phyloP scores from a whole-genome alignment of 2,888 invertebrate species.

The Stomorhina lunata region DNA sequence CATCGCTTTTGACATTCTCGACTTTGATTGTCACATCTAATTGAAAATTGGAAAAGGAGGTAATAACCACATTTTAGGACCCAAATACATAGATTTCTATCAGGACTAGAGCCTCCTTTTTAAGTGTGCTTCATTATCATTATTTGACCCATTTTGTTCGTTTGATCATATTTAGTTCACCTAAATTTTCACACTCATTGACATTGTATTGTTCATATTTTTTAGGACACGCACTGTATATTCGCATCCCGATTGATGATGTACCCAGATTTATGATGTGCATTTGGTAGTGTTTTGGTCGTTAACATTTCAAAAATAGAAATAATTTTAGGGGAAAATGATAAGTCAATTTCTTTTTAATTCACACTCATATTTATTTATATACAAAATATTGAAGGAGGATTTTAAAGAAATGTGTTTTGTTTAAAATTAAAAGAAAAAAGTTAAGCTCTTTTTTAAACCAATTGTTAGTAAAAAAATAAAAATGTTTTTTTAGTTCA shows the following conservation, averaged over 20 bases:
- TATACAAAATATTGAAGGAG: constrained; percentile 44
- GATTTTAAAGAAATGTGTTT: constrained; percentile 8
- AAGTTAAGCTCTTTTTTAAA: neutral
- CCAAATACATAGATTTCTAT: constrained; percentile 26
- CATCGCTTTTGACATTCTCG: neutral
- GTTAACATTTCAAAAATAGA: constrained; percentile 64
- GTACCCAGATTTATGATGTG: constrained; percentile 59
- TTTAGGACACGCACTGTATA: constrained; percentile 38
- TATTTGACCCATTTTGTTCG: constrained; percentile 51
- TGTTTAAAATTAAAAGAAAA: constrained; percentile 27
- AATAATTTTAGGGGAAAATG: constrained; percentile 63
- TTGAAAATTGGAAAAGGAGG: constrained; percentile 30
- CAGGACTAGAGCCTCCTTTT: constrained; percentile 42
- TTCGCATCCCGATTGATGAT: constrained; percentile 47
- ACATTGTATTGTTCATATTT: constrained; percentile 24
- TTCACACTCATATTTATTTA: constrained; percentile 44
- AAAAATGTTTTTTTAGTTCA: constrained; percentile 4
- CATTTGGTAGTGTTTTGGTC: constrained; percentile 61
- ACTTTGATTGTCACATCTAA: constrained; percentile 35
- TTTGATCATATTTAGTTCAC: constrained; percentile 46
- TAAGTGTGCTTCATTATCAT: constrained; percentile 37
- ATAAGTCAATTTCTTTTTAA: constrained; percentile 60
- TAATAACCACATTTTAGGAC: constrained; percentile 28
- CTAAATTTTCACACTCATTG: constrained; percentile 51
- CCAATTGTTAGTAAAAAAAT: constrained; percentile 19